Evolutionary conservation across 2,113 vertebrate species (phyloP), one percentile per base, ranked within the genome.

Genomic region (Calypte anna): DNA sequence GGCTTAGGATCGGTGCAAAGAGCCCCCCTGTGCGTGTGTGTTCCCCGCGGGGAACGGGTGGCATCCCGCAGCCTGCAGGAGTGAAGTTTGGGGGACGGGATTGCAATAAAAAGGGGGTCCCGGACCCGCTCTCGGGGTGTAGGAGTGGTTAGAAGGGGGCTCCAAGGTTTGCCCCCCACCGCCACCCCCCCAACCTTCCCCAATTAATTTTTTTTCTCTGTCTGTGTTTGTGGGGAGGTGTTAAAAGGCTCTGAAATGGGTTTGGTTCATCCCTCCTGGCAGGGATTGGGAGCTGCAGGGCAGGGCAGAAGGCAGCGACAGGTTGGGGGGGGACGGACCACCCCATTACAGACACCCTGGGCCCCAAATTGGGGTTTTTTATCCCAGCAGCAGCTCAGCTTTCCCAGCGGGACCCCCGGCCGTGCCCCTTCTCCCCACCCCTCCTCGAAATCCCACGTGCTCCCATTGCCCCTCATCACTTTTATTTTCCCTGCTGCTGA

Each of bases 371-470:
- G 36, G 23, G 17, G 3, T 19, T 25, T 75, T 50, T 27, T 27
- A 6, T 7, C 3, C 44, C 54, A 27, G 31, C 59, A 36, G 53
- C n/a, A 12, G 50, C 36, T 50, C 14, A 11, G 2, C 40, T 44
- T 23, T 46, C 1, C 8, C 33, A 4, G 30, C 3, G 9, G 59
- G 28, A 75, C 20, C 38, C 75, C 54, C 0, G 0, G 19, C 72
- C 12, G 1, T 57, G 66, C 24, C 74, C 51, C 40, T 40, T 40
- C 40, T 40, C 40, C n/a, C 50, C 0, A 4, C 24, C 78, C 28
- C 72, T 68, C 33, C 1, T 1, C 3, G 14, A 20, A 68, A 33
- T 27, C 36, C 67, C 33, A 2, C 10, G 2, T 24, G 74, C 57
- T 75, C 73, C 61, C 8, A 0, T 40, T 59, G 69, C 74, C 90